Conservation (phyloP, 2,797 vertebrate genomes). For the Rhinella marina region DNA sequence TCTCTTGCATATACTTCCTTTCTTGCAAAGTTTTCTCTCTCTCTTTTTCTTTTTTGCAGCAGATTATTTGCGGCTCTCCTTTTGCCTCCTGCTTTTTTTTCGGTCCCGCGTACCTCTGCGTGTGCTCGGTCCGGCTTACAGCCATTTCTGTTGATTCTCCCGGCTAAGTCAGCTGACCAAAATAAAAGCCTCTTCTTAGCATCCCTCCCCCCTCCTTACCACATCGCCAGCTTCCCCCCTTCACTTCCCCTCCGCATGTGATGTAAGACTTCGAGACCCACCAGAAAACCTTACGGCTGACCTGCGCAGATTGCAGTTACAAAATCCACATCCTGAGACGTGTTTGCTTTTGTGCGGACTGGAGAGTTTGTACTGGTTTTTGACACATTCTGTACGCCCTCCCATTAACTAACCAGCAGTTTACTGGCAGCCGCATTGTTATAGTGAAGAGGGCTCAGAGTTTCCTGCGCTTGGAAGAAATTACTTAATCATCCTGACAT, state of each 20-base stretch:
- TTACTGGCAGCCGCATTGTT: neutral
- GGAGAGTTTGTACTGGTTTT: neutral
- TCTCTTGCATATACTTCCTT: neutral
- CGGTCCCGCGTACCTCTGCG: constrained; percentile 23
- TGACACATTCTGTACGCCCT: neutral
- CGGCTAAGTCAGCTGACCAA: constrained; percentile 58
- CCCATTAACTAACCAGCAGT: neutral
- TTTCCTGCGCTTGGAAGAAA: neutral
- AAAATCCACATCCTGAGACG: constrained; percentile 25
- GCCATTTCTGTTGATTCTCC: constrained; percentile 56
- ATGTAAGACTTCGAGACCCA: constrained; percentile 21
- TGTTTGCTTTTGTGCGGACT: neutral
- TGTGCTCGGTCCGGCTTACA: constrained; percentile 14
- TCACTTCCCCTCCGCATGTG: constrained; percentile 49
- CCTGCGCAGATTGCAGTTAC: constrained; percentile 5
- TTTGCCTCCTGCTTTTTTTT: neutral
- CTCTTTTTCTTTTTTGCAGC: no score
- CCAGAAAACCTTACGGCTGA: constrained; percentile 33
- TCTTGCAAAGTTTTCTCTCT: neutral
- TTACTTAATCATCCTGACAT: constrained; percentile 15
- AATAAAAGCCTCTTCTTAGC: constrained; percentile 40
- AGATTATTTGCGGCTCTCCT: neutral
- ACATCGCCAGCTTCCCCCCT: constrained; percentile 45
- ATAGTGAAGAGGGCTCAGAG: neutral
- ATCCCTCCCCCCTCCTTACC: constrained; percentile 35